Evolutionary conservation across 92 coral and sea anemone genomes (phyloP), one percentile per base, ranked within the genome.

Genomic region (Nematostella vectensis): DNA sequence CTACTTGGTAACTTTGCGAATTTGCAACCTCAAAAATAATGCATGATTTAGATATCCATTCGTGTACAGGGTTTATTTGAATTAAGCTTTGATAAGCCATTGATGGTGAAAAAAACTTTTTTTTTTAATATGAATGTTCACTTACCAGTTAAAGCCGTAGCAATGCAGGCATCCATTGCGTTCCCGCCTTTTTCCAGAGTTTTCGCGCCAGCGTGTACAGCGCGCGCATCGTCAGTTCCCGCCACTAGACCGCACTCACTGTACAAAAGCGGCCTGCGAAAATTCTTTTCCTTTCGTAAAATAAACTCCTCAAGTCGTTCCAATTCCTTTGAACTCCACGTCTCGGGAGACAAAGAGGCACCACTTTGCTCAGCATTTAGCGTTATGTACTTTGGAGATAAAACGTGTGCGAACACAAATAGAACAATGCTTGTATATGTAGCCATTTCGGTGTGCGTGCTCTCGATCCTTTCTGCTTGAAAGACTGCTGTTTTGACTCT

Each of bases 101-200:
- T n/a, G n/a, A n/a, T n/a, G n/a, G n/a, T n/a, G n/a, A n/a, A n/a
- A n/a, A n/a, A n/a, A n/a, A n/a, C n/a, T n/a, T n/a, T n/a, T n/a
- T n/a, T n/a, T n/a, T n/a, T n/a, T n/a, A n/a, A n/a, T n/a, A n/a
- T n/a, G 42, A 36, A 6, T 22, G 11, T 6, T 3, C 57, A 15
- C 60, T 68, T 73, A 89, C 96, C 86, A 55, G 96, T 77, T 44
- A 89, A 64, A 50, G 95, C 86, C n/a, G 96, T 85, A 17, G 96
- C 61, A 8, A 89, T 13, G 27, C 96, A 89, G 0, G 94, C 96
- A 50, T 89, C 96, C 96, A 89, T 84, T 0, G 96, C 96, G 30
- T 80, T 89, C 50, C 96, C 94, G 55, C 94, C 96, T 59, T 89
- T 81, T 59, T 72, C 57, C 19, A 89, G 66, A 29, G 94, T 89